phyloP scores from a whole-genome alignment of 1,140 invertebrate genomes.

The Drosophila saltans region DNA sequence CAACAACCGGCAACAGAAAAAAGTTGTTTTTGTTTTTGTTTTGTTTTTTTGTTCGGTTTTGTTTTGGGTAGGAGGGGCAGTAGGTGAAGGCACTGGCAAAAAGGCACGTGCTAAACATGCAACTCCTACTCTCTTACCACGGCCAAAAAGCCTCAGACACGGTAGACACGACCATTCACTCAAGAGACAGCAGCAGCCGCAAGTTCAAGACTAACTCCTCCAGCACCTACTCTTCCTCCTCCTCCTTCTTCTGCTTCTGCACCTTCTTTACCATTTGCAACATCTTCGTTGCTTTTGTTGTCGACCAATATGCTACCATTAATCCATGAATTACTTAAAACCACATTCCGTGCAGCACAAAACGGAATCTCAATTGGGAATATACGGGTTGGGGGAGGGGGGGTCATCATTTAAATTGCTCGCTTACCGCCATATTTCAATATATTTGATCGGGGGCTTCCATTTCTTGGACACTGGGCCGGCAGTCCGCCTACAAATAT shows the following conservation, averaged over 20 bases:
- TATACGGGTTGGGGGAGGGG: slow-evolving; percentile 13
- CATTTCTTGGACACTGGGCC: slow-evolving; percentile 27
- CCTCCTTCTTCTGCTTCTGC: neutral
- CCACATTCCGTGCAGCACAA: slow-evolving; percentile 70
- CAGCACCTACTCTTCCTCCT: neutral
- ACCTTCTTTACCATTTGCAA: slow-evolving; percentile 27
- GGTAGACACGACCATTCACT: slow-evolving; percentile 72
- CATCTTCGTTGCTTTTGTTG: neutral
- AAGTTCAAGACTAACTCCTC: slow-evolving; percentile 3
- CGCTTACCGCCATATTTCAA: slow-evolving; percentile 81
- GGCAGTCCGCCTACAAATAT: slow-evolving; percentile 59
- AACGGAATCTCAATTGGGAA: slow-evolving; percentile 13
- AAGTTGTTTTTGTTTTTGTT: slow-evolving; percentile 27
- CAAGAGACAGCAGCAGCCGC: slow-evolving; percentile 43
- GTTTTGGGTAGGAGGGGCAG: slow-evolving; percentile 30
- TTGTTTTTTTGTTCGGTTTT: neutral
- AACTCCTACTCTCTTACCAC: slow-evolving; percentile 80
- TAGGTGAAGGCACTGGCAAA: neutral
- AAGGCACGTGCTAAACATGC: slow-evolving; percentile 80
- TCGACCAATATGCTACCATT: slow-evolving; percentile 76
- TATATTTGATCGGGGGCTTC: slow-evolving; percentile 61
- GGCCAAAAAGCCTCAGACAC: slow-evolving; percentile 49
- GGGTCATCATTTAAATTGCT: slow-evolving; percentile 75
- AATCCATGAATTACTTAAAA: slow-evolving; percentile 82
- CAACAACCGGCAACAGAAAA: slow-evolving; percentile 30